phyloP scores from a whole-genome alignment of 1,140 invertebrate species.

The Brachionus rubens region DNA sequence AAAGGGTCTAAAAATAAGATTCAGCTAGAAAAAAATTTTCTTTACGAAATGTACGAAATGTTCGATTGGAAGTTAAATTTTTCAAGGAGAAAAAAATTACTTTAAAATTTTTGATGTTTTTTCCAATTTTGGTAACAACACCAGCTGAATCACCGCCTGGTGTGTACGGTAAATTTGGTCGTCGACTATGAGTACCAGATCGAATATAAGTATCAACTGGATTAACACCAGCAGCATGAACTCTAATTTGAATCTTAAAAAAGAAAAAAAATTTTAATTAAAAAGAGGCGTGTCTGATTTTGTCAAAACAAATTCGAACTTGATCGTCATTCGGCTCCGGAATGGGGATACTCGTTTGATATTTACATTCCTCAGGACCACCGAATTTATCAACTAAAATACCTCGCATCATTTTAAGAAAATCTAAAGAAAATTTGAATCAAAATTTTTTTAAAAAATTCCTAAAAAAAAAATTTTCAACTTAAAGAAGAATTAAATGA shows the following conservation, averaged over 20 bases:
- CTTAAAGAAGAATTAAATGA: no score
- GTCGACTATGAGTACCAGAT: conserved; percentile 58
- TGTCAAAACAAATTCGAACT: conserved; percentile 50
- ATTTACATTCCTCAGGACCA: conserved; percentile 54
- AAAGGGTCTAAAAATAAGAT: no score
- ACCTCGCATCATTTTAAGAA: conserved; percentile 53
- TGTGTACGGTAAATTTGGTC: conserved; percentile 62
- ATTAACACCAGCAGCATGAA: conserved; percentile 64
- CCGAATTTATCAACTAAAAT: conserved; percentile 57
- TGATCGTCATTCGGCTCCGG: conserved; percentile 51
- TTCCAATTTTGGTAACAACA: conserved; percentile 61
- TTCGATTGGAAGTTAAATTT: background rate
- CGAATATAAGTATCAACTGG: conserved; percentile 67
- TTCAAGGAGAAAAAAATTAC: conserved; percentile 51
- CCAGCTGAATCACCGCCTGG: conserved; percentile 65
- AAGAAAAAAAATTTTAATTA: conserved; percentile 16
- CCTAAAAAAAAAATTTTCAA: no score
- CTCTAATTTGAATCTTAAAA: conserved; percentile 62
- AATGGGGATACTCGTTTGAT: conserved; percentile 54
- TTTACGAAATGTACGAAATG: no score
- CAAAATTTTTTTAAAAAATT: background rate
- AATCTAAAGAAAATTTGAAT: background rate
- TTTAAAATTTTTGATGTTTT: conserved; percentile 60
- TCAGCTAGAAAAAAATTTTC: no score
- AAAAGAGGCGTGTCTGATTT: no score